phyloP scores from a whole-genome alignment of 1,140 invertebrate genomes.

The Vanessa tameamea region DNA sequence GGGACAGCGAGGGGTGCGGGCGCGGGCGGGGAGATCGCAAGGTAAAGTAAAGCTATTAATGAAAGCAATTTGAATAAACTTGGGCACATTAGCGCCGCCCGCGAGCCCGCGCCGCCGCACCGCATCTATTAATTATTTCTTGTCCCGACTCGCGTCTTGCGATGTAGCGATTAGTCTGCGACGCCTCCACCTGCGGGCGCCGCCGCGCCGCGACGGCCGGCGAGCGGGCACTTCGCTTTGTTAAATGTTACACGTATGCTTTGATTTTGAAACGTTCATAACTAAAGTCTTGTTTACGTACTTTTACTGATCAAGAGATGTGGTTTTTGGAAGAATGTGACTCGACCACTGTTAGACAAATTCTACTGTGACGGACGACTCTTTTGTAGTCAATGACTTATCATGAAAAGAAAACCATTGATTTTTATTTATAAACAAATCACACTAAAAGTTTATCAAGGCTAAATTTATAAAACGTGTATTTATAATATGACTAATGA shows the following conservation, averaged over 20 bases:
- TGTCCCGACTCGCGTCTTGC: conserved; percentile 17
- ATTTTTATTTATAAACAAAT: too few relatives aligned
- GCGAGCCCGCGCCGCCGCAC: conserved; percentile 13
- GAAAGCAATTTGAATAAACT: conserved; percentile 49
- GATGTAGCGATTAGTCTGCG: conserved; percentile 19
- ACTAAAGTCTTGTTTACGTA: not conserved
- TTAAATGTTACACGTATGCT: not conserved
- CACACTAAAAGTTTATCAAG: too few relatives aligned
- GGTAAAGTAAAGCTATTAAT: conserved; percentile 45
- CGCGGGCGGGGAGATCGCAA: conserved; percentile 16
- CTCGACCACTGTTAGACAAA: too few relatives aligned
- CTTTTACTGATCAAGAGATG: not conserved
- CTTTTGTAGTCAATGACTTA: too few relatives aligned
- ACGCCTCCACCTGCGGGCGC: conserved; percentile 18
- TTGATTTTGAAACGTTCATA: not conserved
- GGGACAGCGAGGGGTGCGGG: conserved; percentile 5
- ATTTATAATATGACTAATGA: too few relatives aligned
- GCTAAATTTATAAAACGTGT: too few relatives aligned
- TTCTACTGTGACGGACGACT: too few relatives aligned
- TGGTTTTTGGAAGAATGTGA: not conserved
- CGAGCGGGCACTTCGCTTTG: not conserved
- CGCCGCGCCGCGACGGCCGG: too few relatives aligned
- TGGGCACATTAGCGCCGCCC: conserved; percentile 41
- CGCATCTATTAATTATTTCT: conserved; percentile 26
- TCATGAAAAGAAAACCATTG: too few relatives aligned